Percentiles rank a stretch among this genome's conserved stretches.
phyloP scores from a whole-genome alignment of 1,140 invertebrate species.

The Streblospio benedicti region DNA sequence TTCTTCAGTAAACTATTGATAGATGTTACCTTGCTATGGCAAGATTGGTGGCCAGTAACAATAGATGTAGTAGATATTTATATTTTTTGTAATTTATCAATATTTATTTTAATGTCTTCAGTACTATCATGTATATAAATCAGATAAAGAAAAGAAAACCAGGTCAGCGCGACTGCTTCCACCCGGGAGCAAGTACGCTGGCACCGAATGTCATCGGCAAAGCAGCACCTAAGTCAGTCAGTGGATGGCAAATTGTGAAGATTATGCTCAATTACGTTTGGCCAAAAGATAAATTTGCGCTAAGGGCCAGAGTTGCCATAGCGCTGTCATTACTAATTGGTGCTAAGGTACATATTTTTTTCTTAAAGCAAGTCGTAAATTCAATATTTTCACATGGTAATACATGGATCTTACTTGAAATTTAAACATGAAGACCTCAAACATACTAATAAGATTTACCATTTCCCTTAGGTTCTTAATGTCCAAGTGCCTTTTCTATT shows the following conservation, averaged over 20 bases:
- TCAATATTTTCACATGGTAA: background rate
- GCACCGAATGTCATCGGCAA: constrained; percentile 37
- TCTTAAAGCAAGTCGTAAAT: background rate
- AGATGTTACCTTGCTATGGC: too few relatives aligned
- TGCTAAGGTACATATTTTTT: constrained; percentile 46
- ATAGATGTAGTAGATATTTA: too few relatives aligned
- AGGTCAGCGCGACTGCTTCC: constrained; percentile 61
- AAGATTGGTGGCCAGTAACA: too few relatives aligned
- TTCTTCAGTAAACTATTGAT: too few relatives aligned
- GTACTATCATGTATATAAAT: background rate
- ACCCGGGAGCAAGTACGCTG: constrained; percentile 69
- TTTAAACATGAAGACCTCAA: background rate
- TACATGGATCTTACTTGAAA: constrained; percentile 2
- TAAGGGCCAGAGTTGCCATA: constrained; percentile 71
- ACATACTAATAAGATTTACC: background rate
- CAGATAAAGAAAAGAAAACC: too few relatives aligned
- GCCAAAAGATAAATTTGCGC: constrained; percentile 79
- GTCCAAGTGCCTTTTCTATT: constrained; percentile 95
- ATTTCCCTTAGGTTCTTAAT: constrained; percentile 71
- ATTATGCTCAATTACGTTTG: constrained; percentile 88
- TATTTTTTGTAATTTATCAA: too few relatives aligned
- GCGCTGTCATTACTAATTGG: constrained; percentile 57
- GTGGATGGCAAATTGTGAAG: constrained; percentile 69
- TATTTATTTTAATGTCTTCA: too few relatives aligned
- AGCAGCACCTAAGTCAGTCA: constrained; percentile 49